These are phyloP conservation scores for Probaryconus sp. DNA, from an alignment of 1,140 invertebrate species.

Conservation along the genomic window DNA sequence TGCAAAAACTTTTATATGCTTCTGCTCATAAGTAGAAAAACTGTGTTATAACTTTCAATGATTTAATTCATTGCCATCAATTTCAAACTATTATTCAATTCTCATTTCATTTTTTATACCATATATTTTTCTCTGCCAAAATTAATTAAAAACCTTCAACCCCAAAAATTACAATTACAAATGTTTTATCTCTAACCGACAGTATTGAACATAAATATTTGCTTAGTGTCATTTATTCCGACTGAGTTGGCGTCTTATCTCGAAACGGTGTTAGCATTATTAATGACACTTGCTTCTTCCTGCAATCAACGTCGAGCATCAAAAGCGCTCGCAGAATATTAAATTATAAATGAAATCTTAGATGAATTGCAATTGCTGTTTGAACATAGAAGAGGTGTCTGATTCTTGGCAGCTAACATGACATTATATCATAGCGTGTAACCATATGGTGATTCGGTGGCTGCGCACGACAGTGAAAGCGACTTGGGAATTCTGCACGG, in stretches of 20 bases:
- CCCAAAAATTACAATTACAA: too few relatives aligned
- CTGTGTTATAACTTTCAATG: too few relatives aligned
- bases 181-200: too few relatives aligned
- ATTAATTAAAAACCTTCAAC: too few relatives aligned
- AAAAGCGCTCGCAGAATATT: constrained; percentile 21
- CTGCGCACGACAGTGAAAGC: constrained; percentile 69
- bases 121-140: too few relatives aligned
- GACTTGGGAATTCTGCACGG: constrained; percentile 46
- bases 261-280: constrained; percentile 2
- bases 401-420: constrained; percentile 19
- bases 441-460: constrained; percentile 67
- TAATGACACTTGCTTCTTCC: constrained; percentile 10
- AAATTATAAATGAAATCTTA: constrained; percentile 14
- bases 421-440: constrained; percentile 67
- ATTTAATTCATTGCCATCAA: too few relatives aligned
- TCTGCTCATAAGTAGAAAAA: too few relatives aligned
- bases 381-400: constrained; percentile 23
- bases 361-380: constrained; percentile 64
- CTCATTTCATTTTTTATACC: too few relatives aligned
- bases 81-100: too few relatives aligned
- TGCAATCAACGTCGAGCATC: neutral
- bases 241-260: constrained; percentile 10
- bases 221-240: constrained; percentile 14
- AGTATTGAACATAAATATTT: constrained; percentile 28
- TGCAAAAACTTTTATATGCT: too few relatives aligned